Base-by-base conservation (phyloP, 2,113 vertebrate species). In the Thunnus maccoyii region DNA sequence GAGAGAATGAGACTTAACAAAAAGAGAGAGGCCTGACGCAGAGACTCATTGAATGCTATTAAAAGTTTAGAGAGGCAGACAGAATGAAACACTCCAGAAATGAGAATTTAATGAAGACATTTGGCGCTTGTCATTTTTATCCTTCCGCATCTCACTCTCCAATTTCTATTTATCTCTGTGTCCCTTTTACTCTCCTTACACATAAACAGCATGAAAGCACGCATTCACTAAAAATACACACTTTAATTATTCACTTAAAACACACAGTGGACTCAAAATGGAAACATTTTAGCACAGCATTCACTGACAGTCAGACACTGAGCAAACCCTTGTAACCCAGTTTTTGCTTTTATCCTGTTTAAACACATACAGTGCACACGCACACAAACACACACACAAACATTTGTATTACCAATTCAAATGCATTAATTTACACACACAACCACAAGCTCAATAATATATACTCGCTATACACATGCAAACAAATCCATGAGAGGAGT, bases 61-160 rank as follows among this genome's bases (percentile, higher is more conserved):
- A 81, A 86, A 87, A 89, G 72, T 85, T 90, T 72, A 66, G 78
- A 70, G 79, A 83, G 80, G 66, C 75, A 73, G 78, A 78, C n/a
- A 66, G 74, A 86, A 88, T 70, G 68, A 85, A 78, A 85, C 56
- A 44, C 44, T 82, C 65, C 69, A 80, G 14, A 86, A 85, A 90
- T 83, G 68, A 88, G 82, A 85, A 82, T 88, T 82, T 87, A 91
- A 91, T 85, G 82, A 83, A 86, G 72, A 85, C 79, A 87, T 88
- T 85, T 90, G 88, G 66, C 79, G 71, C 67, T 78, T 83, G 68
- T 88, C 84, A 75, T 84, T 86, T 81, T 61, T 61, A 76, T 81
- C 71, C 36, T 61, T 82, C 77, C 79, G 46, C 60, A 84, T 84
- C 71, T 76, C 2, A 27, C 22, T 32, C 57, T 61, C 54, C 15